A percentile compares a stretch with the other conserved stretches of the same genome.
Evolutionary conservation across 2,113 vertebrate species (phyloP).

Genomic region (Antechinus flavipes): DNA sequence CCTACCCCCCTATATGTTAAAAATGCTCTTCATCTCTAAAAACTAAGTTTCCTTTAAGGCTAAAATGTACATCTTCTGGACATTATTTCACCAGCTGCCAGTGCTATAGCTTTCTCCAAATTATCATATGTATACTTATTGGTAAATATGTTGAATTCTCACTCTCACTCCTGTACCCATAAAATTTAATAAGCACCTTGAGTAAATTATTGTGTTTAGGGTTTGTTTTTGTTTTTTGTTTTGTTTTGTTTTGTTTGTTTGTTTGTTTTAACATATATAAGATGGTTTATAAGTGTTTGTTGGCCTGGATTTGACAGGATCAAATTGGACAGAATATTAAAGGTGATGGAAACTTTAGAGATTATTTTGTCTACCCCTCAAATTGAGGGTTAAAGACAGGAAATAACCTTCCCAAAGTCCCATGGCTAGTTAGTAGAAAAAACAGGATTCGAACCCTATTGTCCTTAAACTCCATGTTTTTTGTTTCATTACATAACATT

Average conservation of each 20-base stretch:
- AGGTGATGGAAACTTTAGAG: not conserved
- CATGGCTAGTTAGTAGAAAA: not conserved
- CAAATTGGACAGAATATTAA: not conserved
- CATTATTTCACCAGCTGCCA: too few relatives aligned
- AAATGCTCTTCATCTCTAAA: not conserved
- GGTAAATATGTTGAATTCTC: too few relatives aligned
- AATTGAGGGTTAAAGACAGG: not conserved
- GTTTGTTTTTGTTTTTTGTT: too few relatives aligned
- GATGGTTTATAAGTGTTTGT: not conserved
- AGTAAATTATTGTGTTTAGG: not conserved
- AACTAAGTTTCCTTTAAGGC: not conserved
- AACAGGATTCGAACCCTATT: not conserved
- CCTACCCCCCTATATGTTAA: not conserved
- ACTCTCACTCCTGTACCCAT: too few relatives aligned
- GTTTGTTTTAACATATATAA: not conserved
- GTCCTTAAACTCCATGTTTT: not conserved
- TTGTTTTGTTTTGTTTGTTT: too few relatives aligned
- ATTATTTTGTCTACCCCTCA: not conserved
- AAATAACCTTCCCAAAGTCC: not conserved
- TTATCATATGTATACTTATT: too few relatives aligned
- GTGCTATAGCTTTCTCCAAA: too few relatives aligned
- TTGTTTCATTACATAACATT: not conserved
- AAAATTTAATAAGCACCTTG: too few relatives aligned
- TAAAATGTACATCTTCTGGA: too few relatives aligned
- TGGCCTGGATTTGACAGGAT: not conserved